Evolutionary conservation across 2,888 invertebrate genomes (phyloP).

Genomic region (Morinoia aosen): DNA sequence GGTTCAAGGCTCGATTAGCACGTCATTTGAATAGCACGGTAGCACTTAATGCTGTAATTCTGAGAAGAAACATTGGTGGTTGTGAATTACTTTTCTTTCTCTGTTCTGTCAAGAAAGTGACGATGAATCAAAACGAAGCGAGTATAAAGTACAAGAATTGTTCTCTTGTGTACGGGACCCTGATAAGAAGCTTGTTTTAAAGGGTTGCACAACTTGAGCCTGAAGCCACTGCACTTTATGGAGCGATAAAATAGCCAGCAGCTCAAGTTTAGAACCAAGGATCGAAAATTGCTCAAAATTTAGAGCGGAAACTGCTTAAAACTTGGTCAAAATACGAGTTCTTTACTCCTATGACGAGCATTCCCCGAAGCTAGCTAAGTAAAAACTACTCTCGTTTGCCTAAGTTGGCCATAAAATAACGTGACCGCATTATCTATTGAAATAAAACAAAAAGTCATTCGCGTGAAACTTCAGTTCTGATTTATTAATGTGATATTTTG

Average conservation of each 20-base stretch:
- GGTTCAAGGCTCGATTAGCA: not conserved
- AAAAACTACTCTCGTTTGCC: not conserved
- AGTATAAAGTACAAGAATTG: not conserved
- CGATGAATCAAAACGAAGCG: not conserved
- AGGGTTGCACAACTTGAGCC: not conserved
- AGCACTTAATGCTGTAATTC: not conserved
- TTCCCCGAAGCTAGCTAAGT: not conserved
- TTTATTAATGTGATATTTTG: not conserved
- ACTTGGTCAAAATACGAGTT: conserved; percentile 12
- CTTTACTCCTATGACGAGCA: not conserved
- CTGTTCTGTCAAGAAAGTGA: not conserved
- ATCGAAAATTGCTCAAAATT: conserved; percentile 17
- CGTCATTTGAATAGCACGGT: not conserved
- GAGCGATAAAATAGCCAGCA: not conserved
- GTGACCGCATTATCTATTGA: not conserved
- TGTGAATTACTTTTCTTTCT: not conserved
- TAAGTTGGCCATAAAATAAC: not conserved
- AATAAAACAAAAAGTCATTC: not conserved
- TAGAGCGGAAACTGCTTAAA: not conserved
- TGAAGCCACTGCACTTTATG: not conserved
- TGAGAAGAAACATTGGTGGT: not conserved
- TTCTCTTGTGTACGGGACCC: not conserved
- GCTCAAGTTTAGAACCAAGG: conserved; percentile 17
- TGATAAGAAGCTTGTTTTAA: not conserved
- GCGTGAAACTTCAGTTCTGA: not conserved